Conservation (phyloP, 2,888 invertebrate genomes). For the Aelia acuminata region DNA sequence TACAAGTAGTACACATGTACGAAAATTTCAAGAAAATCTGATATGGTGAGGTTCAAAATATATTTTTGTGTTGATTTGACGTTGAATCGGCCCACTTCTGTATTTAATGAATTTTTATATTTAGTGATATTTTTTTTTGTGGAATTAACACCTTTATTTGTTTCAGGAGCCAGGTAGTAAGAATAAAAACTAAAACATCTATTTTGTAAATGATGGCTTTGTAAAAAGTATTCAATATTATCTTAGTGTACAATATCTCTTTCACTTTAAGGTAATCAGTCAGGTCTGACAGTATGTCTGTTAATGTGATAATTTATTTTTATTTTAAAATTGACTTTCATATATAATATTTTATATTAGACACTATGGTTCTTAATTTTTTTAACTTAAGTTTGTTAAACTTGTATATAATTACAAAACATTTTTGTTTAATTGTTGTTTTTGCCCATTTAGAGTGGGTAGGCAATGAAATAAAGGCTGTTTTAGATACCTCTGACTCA, state of each 20-base stretch:
- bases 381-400: neutral
- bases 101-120: too few relatives aligned
- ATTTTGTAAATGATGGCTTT: neutral
- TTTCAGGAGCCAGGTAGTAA: neutral
- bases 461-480: neutral
- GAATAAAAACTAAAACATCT: neutral
- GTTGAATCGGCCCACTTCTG: too few relatives aligned
- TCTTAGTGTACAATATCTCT: neutral
- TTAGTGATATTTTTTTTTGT: neutral
- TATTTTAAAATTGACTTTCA: neutral
- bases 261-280: neutral
- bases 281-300: neutral
- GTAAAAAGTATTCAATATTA: neutral
- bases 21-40: too few relatives aligned
- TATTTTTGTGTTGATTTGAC: too few relatives aligned
- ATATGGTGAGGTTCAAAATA: too few relatives aligned
- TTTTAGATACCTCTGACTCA: conserved; percentile 3
- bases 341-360: neutral
- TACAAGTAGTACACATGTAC: too few relatives aligned
- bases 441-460: neutral
- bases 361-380: neutral
- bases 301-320: neutral
- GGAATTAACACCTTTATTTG: neutral
- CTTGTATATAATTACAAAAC: neutral
- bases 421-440: neutral